phyloP scores from a whole-genome alignment of 2,113 vertebrate species.

The Morone saxatilis region DNA sequence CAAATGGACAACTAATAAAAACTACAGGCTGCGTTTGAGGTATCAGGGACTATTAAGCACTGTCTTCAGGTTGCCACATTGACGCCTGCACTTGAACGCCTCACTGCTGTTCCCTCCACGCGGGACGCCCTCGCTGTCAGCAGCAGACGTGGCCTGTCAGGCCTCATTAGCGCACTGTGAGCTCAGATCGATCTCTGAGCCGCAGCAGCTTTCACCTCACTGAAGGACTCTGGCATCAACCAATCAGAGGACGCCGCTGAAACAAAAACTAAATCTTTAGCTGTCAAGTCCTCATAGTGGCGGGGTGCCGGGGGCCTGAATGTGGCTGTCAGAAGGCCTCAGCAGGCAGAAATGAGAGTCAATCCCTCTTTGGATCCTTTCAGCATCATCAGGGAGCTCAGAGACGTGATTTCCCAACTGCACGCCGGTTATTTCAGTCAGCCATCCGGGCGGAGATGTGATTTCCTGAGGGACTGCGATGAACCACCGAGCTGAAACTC shows the following conservation, averaged over 20 bases:
- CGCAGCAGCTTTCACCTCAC: background rate
- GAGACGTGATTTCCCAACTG: background rate
- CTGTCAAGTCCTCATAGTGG: background rate
- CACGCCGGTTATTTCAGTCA: background rate
- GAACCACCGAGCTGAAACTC: background rate
- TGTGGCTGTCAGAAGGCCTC: background rate
- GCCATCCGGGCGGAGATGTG: background rate
- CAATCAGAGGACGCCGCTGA: background rate
- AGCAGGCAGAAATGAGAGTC: background rate
- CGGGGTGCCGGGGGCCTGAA: background rate
- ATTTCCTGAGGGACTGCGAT: slow-evolving; percentile 15
- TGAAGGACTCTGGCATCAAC: background rate
- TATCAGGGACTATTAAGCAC: background rate
- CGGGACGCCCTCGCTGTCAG: background rate
- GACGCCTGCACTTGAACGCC: background rate
- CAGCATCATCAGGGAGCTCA: background rate
- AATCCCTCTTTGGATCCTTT: background rate
- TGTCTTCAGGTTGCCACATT: no score
- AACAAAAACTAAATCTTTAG: background rate
- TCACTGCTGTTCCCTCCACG: background rate
- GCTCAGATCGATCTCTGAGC: background rate
- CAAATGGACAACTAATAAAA: no score
- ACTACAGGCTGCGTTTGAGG: background rate
- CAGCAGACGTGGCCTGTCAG: slow-evolving; percentile 5
- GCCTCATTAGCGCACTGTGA: background rate